These are phyloP conservation scores for Ciconia boyciana DNA, from an alignment of 2,113 vertebrate species.

Conservation along the genomic window DNA sequence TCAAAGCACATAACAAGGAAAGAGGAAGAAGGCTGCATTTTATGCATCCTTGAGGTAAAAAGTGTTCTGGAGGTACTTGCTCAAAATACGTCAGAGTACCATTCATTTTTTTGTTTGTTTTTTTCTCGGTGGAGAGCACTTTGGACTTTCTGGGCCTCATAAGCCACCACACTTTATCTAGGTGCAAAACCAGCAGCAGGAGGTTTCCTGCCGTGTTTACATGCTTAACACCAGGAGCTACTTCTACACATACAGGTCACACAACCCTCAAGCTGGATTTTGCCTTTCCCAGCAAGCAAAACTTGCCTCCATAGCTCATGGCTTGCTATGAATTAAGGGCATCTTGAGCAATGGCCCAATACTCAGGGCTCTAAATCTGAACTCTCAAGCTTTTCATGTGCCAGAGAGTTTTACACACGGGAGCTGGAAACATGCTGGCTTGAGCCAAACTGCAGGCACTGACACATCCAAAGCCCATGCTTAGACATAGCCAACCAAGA, in stretches of 20 bases:
- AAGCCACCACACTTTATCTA: background rate
- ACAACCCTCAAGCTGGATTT: background rate
- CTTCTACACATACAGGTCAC: background rate
- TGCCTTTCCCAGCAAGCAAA: background rate
- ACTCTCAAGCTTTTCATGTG: background rate
- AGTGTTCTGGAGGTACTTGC: background rate
- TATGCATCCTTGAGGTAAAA: background rate
- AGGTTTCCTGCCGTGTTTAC: background rate
- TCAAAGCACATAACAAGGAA: background rate
- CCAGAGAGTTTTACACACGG: background rate
- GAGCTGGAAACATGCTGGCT: background rate
- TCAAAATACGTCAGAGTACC: background rate
- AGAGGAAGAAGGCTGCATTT: background rate
- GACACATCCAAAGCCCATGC: background rate
- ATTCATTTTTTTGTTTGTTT: background rate
- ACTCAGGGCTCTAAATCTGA: background rate
- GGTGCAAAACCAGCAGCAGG: background rate
- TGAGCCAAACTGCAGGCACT: background rate
- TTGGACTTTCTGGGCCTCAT: background rate
- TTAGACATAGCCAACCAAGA: background rate
- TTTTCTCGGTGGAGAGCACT: background rate
- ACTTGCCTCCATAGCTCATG: fast-evolving
- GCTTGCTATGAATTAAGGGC: background rate
- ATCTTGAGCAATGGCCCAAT: background rate
- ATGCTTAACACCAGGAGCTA: background rate